Base-by-base conservation (phyloP, 2,113 vertebrate genomes). In the Dipodomys spectabilis region DNA sequence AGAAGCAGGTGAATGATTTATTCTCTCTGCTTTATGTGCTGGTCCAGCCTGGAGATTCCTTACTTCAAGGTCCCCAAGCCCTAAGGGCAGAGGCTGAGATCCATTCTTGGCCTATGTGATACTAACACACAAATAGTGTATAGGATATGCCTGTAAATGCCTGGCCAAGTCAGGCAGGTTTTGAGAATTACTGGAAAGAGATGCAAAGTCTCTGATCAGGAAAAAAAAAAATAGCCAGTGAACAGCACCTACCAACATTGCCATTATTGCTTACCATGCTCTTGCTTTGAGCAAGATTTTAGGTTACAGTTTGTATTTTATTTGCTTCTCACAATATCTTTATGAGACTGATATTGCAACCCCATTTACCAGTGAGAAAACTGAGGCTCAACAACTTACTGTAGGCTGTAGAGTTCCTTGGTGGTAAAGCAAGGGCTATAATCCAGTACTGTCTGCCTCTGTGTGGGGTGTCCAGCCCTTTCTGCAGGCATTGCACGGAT, bases 361-460 rank as follows among this genome's bases (percentile, higher is more conserved):
- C 68, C 73, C 82, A 88, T 93, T 94, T 89, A 91, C 80, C 72
- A 88, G 16, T 19, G 62, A 94, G 85, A 84, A 93, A 86, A 90
- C 72, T 32, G 75, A 95, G 92, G 92, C 62, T 68, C 3, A 88
- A 39, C 32, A 73, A 89, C 12, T 78, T 77, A 83, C 69, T 49
- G 35, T 20, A 73, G 32, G 72, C 18, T 28, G 8, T 23, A 60
- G 79, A 86, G 65, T 35, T 80, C 65, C 78, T 35, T 7, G 57
- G 92, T 35, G 62, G 77, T 64, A 81, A 69, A 86, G 39, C 68
- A 44, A 35, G 45, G 65, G 86, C 75, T 75, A 25, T 65, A 28
- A 49, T 69, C 75, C 89, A 90, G 86, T 35, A 92, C 78, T 64
- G 16, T 57, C 53, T 11, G 81, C 62, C 82, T 84, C 53, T 0